Evolutionary conservation across 2,113 vertebrate genomes (phyloP), one percentile per base, ranked within the genome.

Genomic region (Clinocottus analis): DNA sequence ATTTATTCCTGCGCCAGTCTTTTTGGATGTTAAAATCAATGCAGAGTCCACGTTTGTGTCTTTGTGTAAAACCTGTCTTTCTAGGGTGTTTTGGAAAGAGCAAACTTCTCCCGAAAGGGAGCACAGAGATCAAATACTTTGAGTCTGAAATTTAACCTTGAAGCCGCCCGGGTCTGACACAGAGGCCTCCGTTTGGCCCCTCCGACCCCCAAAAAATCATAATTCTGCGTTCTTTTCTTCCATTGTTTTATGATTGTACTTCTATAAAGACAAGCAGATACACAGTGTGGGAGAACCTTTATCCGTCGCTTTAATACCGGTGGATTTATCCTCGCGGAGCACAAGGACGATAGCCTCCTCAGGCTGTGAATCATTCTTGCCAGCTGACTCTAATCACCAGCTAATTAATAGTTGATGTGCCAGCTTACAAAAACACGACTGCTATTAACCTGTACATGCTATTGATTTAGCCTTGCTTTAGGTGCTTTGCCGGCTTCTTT

Each of bases 401-500:
- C 93, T 96, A 97, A 97, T 96, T 97, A 97, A 96, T 96, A 96
- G 94, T 94, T 95, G 94, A 94, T 95, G 94, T 92, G 89, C 93
- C 87, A 90, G 93, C 94, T 95, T 96, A 95, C 87, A 91, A 94
- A 95, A 95, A 94, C 90, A 94, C 55, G 81, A 90, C 75, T 88
- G 92, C 93, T 92, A 94, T 95, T 96, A 95, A 94, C 91, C 91
- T 91, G 87, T 80, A 93, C 83, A 82, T 93, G 92, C 90, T 93
- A 96, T 94, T 7, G 87, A 94, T 96, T 94, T 94, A 82, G 80
- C 75, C 77, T 72, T 72, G 81, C 85, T 89, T 78, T 80, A 91
- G 88, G 85, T 89, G 80, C 68, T 85, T 84, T 60, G 78, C 55
- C 14, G 3, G 77, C 77, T 64, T 78, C 65, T 80, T 33, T 68